These are phyloP conservation scores for Seriola dumerili DNA, from an alignment of 2,113 vertebrate species.

Conservation along the genomic window DNA sequence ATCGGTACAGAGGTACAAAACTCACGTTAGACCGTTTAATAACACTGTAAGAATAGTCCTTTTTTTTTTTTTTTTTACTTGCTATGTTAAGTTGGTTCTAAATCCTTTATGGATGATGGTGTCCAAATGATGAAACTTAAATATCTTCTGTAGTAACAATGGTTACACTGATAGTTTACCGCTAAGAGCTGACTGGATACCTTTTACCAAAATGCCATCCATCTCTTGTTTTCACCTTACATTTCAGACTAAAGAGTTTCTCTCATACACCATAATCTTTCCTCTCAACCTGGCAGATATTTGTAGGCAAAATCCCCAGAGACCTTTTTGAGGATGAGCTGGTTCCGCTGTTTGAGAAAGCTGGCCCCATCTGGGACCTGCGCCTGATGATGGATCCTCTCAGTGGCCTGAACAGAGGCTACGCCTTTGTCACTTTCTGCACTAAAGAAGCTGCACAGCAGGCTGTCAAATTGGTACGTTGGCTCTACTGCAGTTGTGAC, in stretches of 20 bases:
- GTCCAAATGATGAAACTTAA: conserved; percentile 66
- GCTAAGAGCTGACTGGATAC: conserved; percentile 76
- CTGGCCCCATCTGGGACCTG: conserved; percentile 98
- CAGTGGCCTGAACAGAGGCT: conserved; percentile 98
- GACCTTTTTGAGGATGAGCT: conserved; percentile 99
- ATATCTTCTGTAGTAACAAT: conserved; percentile 63
- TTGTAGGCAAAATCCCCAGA: conserved; percentile 99
- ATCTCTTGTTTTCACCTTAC: not conserved
- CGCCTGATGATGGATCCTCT: conserved; percentile 99
- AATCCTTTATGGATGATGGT: not conserved
- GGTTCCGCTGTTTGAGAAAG: conserved; percentile 99
- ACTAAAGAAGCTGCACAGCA: conserved; percentile 99
- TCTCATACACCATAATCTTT: conserved; percentile 23
- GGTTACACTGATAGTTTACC: conserved; percentile 72
- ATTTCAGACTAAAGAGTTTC: not conserved
- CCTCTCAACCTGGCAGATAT: conserved; percentile 89
- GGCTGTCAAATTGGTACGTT: conserved; percentile 96
- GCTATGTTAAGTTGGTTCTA: not conserved
- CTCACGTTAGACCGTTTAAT: not conserved
- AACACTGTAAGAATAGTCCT: not conserved
- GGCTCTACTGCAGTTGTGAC: not conserved
- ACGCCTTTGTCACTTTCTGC: conserved; percentile 99
- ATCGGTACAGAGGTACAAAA: conserved; percentile 95
- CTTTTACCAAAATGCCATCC: not conserved
- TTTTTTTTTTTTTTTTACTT: not conserved